These are phyloP conservation scores for Macropodus opercularis DNA, from an alignment of 2,797 vertebrate species.

Conservation along the genomic window DNA sequence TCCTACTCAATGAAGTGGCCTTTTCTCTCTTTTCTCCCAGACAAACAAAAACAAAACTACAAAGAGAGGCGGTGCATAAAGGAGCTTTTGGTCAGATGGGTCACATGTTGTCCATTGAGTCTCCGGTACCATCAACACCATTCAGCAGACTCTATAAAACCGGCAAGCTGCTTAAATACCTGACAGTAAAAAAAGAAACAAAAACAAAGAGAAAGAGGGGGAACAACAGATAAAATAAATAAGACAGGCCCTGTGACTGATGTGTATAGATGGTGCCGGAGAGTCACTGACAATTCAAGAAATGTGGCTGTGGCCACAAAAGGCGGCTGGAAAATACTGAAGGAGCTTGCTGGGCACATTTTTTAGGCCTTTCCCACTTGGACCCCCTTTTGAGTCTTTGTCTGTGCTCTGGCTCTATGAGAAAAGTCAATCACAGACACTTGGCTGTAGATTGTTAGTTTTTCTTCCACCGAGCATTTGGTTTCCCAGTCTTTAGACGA, in stretches of 20 bases:
- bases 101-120: slow-evolving; percentile 87
- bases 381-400: slow-evolving; percentile 86
- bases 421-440: slow-evolving; percentile 85
- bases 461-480: slow-evolving; percentile 38
- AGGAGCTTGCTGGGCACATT: slow-evolving; percentile 83
- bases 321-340: slow-evolving; percentile 77
- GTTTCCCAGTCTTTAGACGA: slow-evolving; percentile 35
- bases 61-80: slow-evolving; percentile 83
- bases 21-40: slow-evolving; percentile 80
- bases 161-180: slow-evolving; percentile 87
- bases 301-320: slow-evolving; percentile 84
- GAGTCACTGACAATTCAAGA: slow-evolving; percentile 87
- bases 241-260: slow-evolving; percentile 86
- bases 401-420: slow-evolving; percentile 76
- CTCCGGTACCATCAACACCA: slow-evolving; percentile 80
- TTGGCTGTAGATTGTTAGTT: slow-evolving; percentile 56
- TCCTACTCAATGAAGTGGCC: slow-evolving; percentile 84
- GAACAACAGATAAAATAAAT: slow-evolving; percentile 88
- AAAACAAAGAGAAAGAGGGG: slow-evolving; percentile 80
- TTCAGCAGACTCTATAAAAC: slow-evolving; percentile 83
- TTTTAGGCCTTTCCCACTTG: slow-evolving; percentile 80
- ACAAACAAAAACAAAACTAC: slow-evolving; percentile 87
- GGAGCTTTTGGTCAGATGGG: slow-evolving; percentile 86
- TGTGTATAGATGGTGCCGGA: slow-evolving; percentile 84
- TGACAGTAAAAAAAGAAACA: slow-evolving; percentile 84